These are phyloP conservation scores for Pterobdella sp. DNA, from an alignment of 2,888 invertebrate species.

Conservation along the genomic window DNA sequence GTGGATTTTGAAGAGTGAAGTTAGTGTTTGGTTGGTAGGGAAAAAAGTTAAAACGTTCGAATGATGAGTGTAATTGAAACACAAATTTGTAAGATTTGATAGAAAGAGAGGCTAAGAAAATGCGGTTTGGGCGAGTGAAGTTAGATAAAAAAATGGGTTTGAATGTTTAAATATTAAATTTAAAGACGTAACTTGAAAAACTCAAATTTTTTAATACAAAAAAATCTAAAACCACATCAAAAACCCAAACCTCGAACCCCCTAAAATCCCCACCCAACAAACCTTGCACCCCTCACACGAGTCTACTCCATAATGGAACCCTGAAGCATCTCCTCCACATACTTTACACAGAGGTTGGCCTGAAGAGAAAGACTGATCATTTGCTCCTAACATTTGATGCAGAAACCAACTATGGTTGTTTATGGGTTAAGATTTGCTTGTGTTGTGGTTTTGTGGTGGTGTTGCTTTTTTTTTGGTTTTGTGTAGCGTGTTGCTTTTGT, in stretches of 20 bases:
- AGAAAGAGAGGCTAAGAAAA: not conserved
- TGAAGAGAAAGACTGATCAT: slow-evolving; percentile 10
- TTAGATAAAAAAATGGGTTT: not conserved
- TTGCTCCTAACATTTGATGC: not conserved
- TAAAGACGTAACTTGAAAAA: not conserved
- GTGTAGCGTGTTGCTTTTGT: too few species aligned
- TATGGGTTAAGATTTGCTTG: too few species aligned
- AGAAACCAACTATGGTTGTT: too few species aligned
- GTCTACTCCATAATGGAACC: slow-evolving; percentile 50
- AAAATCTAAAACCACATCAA: not conserved
- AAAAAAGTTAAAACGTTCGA: not conserved
- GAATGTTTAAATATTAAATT: not conserved
- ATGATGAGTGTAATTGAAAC: not conserved
- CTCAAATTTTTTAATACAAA: not conserved
- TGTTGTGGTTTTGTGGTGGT: not conserved
- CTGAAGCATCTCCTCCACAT: slow-evolving; percentile 49
- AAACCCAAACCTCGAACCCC: not conserved
- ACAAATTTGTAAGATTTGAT: not conserved
- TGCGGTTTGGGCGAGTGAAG: not conserved
- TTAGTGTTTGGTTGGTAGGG: not conserved
- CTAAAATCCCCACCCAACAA: not conserved
- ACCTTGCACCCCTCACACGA: slow-evolving; percentile 51
- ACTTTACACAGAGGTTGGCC: slow-evolving; percentile 45
- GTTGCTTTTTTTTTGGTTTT: not conserved
- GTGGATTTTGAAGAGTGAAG: not conserved